Evolutionary conservation across 2,888 invertebrate genomes (phyloP).

Genomic region (Rhorus exstirpatorius): DNA sequence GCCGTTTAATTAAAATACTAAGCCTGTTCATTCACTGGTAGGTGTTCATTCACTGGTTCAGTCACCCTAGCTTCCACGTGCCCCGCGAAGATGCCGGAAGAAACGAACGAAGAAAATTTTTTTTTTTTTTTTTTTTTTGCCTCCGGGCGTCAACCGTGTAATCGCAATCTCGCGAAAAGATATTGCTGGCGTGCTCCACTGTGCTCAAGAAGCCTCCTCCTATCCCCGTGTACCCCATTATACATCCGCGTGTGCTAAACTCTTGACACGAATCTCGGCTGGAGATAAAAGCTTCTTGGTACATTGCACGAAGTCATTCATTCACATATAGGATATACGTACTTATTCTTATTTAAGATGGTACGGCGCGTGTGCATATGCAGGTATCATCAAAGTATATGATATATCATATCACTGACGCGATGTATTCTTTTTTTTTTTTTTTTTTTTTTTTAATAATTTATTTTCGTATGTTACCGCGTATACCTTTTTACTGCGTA

Average conservation of each 20-base stretch:
- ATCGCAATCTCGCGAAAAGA: conserved; percentile 63
- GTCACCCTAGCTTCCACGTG: conserved; percentile 38
- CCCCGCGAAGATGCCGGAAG: conserved; percentile 28
- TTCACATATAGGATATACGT: conserved; percentile 9
- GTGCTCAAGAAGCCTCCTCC: conserved; percentile 31
- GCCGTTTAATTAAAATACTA: no score
- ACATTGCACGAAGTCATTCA: conserved; percentile 42
- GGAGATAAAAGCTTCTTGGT: conserved; percentile 60
- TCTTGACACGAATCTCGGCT: conserved; percentile 65
- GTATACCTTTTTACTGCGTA: no score
- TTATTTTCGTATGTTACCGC: no score
- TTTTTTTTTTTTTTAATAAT: neutral
- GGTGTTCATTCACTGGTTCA: no score
- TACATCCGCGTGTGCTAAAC: conserved; percentile 56
- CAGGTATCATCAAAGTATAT: neutral
- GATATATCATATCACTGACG: neutral
- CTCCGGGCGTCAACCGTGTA: conserved; percentile 57
- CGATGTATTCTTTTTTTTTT: neutral
- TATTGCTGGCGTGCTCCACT: conserved; percentile 46
- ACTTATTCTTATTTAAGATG: conserved; percentile 18
- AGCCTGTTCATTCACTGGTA: no score
- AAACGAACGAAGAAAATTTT: conserved; percentile 30
- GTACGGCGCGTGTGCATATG: neutral
- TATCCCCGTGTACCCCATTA: conserved; percentile 7
- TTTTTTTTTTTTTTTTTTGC: no score